These are phyloP conservation scores for Caenorhabditis sp. DNA, from an alignment of 2,888 invertebrate species.

Conservation along the genomic window DNA sequence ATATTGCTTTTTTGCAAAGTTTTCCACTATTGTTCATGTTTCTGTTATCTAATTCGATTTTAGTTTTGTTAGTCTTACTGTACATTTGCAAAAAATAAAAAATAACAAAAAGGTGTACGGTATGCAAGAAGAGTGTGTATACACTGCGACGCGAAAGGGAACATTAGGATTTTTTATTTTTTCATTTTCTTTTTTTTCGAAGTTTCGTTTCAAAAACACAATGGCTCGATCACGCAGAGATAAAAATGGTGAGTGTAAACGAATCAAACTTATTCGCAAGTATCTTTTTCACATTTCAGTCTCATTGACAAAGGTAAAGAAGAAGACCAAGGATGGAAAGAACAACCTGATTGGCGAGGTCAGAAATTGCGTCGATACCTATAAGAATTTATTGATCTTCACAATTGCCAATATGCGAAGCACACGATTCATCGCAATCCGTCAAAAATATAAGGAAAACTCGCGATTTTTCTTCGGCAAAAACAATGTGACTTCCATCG, in stretches of 20 bases:
- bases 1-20: not conserved
- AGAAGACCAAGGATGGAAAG: conserved; percentile 87
- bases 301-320: conserved; percentile 90
- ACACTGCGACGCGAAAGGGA: conserved; percentile 9
- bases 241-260: conserved; percentile 22
- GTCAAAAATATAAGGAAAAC: conserved; percentile 65
- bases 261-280: no score
- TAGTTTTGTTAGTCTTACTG: conserved; percentile 13
- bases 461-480: conserved; percentile 92
- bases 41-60: not conserved
- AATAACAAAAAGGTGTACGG: not conserved
- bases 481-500: conserved; percentile 91
- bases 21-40: not conserved
- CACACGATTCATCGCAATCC: conserved; percentile 81
- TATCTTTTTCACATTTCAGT: conserved; percentile 73
- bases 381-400: conserved; percentile 86
- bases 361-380: conserved; percentile 81
- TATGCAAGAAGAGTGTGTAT: conserved; percentile 9
- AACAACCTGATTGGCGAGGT: conserved; percentile 85
- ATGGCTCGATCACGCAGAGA: conserved; percentile 45
- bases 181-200: conserved; percentile 2
- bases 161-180: not conserved
- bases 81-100: conserved; percentile 12
- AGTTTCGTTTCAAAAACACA: conserved; percentile 4
- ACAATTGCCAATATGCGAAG: conserved; percentile 91